Percentiles rank a stretch among this genome's conserved stretches.
Conservation (phyloP, 2,113 vertebrate genomes). For the Odontophorus gujanensis region DNA sequence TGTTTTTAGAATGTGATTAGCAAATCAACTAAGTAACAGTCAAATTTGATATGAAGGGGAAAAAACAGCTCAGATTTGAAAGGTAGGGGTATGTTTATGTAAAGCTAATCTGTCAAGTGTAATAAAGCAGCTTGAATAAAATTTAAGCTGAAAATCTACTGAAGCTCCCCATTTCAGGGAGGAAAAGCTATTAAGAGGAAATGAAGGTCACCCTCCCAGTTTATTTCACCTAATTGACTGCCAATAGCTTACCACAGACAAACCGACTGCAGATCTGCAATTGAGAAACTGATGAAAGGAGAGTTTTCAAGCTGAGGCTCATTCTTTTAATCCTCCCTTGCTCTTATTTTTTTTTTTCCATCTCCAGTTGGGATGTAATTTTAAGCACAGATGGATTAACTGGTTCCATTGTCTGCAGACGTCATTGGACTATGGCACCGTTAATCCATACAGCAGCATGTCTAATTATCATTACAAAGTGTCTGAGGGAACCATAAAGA, state of each 20-base stretch:
- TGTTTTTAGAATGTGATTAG: constrained; percentile 78
- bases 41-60: constrained; percentile 69
- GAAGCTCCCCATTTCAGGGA: constrained; percentile 88
- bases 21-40: constrained; percentile 79
- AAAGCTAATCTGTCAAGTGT: constrained; percentile 88
- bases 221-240: constrained; percentile 99
- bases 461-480: constrained; percentile 93
- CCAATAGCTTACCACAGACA: constrained; percentile 86
- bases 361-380: constrained; percentile 89
- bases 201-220: constrained; percentile 97
- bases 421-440: constrained; percentile 82
- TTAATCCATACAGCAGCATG: constrained; percentile 87
- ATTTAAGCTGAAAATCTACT: constrained; percentile 89
- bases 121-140: constrained; percentile 89
- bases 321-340: constrained; percentile 86
- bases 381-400: constrained; percentile 91
- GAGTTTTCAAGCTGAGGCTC: constrained; percentile 84
- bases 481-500: constrained; percentile 86
- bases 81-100: constrained; percentile 81
- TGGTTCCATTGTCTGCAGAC: constrained; percentile 85
- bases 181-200: constrained; percentile 90
- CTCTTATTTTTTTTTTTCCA: constrained; percentile 77
- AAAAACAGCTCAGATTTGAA: constrained; percentile 61
- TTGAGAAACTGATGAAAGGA: constrained; percentile 87
- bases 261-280: constrained; percentile 82